These are phyloP conservation scores for Acanthopagrus latus DNA, from an alignment of 2,797 vertebrate genomes.

Conservation along the genomic window DNA sequence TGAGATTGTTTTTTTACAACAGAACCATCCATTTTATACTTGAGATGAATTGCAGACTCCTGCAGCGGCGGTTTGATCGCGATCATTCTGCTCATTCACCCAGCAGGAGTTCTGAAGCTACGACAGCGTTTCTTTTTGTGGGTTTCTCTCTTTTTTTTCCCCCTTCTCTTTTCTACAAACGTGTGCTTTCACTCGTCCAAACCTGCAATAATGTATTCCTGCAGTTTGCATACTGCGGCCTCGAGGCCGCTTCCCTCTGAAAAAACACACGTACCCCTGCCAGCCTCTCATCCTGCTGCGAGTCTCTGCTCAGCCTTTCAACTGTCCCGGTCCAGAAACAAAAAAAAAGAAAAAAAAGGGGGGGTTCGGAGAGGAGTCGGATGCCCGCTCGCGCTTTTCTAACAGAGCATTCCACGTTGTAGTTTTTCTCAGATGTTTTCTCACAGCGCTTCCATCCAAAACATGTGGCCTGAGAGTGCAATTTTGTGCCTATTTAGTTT, in stretches of 20 bases:
- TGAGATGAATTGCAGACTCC: neutral
- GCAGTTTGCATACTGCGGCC: slow-evolving; percentile 32
- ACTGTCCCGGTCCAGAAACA: slow-evolving; percentile 39
- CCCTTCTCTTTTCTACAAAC: neutral
- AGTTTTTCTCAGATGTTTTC: slow-evolving; percentile 53
- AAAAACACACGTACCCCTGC: slow-evolving; percentile 34
- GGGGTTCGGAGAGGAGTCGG: slow-evolving; percentile 36
- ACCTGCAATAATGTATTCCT: slow-evolving; percentile 34
- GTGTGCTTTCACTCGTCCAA: slow-evolving; percentile 3
- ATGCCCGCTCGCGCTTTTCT: slow-evolving; percentile 39
- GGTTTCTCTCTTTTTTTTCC: neutral
- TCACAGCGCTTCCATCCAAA: slow-evolving; percentile 54
- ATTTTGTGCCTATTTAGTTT: slow-evolving; percentile 72
- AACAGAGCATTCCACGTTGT: slow-evolving; percentile 47
- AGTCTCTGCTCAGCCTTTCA: slow-evolving; percentile 46
- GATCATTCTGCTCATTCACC: slow-evolving; percentile 2
- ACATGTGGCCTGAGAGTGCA: slow-evolving; percentile 63
- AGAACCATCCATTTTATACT: neutral
- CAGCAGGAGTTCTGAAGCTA: neutral
- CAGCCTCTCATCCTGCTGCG: slow-evolving; percentile 30
- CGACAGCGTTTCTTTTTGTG: neutral
- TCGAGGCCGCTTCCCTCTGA: slow-evolving; percentile 32
- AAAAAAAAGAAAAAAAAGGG: neutral
- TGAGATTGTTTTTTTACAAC: neutral
- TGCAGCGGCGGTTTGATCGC: neutral